Base-by-base conservation (phyloP, 2,797 vertebrate genomes). In the Tokudaia muenninki region DNA sequence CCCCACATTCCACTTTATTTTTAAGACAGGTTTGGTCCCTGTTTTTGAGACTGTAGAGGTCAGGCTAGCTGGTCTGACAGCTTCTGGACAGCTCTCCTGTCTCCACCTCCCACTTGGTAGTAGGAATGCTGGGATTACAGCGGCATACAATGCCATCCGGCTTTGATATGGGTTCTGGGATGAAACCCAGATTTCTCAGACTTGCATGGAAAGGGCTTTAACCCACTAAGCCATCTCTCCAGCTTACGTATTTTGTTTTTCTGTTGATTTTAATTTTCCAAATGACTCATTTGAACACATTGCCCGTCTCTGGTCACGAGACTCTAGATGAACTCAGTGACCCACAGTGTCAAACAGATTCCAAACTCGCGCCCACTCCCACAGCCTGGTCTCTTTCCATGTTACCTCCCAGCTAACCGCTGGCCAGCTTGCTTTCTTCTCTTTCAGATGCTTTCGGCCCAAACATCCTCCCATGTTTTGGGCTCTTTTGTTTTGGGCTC, bases 401-500 rank as follows among this genome's bases (percentile, higher is more conserved):
- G 41, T 41, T 41, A 41, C 41, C 72, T 84, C 57, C 44, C 44
- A 52, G 84, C 67, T 37, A 52, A 34, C 52, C 74, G 11, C 22
- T 24, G 72, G 55, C 89, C n/a, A 37, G 29, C 34, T 37, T 74
- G 50, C 75, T 74, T 89, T 80, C 72, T 57, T 67, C 67, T 61
- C 44, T 87, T 59, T 21, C 2, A 8, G 79, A 87, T 94, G 22
- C 74, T 70, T 92, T 93, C 63, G 83, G 11, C 55, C 1, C n/a
- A 67, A 24, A 13, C 19, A 6, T 37, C 50, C 10, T 57, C 47
- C n/a, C 31, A 7, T 57, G 82, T 37, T 90, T 57, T 37, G 31
- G 88, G 87, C 57, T 86, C 57, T 72, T 82, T n/a, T 57, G 82
- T 37, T 90, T 57, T 37, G 31, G 88, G 87, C 57, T 86, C 57